Evolutionary conservation across 2,797 vertebrate genomes (phyloP).

Genomic region (Philypnodon macrostomus): DNA sequence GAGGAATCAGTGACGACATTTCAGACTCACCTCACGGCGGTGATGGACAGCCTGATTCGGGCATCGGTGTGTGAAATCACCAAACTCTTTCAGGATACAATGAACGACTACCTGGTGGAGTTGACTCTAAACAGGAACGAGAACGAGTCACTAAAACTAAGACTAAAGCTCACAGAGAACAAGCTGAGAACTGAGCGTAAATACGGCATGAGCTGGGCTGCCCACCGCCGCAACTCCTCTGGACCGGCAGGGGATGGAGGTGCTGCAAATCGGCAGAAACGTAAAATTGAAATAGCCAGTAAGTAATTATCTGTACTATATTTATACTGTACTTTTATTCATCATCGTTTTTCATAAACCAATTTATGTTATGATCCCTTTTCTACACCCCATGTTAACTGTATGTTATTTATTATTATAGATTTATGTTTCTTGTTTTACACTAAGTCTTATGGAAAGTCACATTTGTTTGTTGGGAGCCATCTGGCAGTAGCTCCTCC

Average conservation of each 20-base stretch:
- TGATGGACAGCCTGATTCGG: slow-evolving; percentile 81
- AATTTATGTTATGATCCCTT: no score
- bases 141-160: slow-evolving; percentile 77
- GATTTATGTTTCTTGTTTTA: slow-evolving; percentile 18
- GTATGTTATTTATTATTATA: slow-evolving; percentile 1
- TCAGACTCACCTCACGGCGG: slow-evolving; percentile 79
- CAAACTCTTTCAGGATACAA: slow-evolving; percentile 83
- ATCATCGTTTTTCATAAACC: no score
- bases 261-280: slow-evolving; percentile 57
- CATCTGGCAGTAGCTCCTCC: slow-evolving; percentile 74
- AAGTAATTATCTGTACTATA: slow-evolving; percentile 44
- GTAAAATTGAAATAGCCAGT: slow-evolving; percentile 69
- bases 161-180: slow-evolving; percentile 77
- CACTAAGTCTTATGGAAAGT: slow-evolving; percentile 51
- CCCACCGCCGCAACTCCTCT: slow-evolving; percentile 71
- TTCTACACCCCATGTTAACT: no score
- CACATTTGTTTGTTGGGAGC: slow-evolving; percentile 74
- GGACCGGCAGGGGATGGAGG: slow-evolving; percentile 58
- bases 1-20: slow-evolving; percentile 79
- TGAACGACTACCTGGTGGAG: slow-evolving; percentile 82
- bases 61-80: slow-evolving; percentile 82
- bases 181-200: slow-evolving; percentile 79
- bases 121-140: slow-evolving; percentile 80
- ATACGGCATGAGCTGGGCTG: slow-evolving; percentile 80
- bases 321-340: no score